phyloP scores from a whole-genome alignment of 2,113 vertebrate genomes.

The Acrocephalus arundinaceus region DNA sequence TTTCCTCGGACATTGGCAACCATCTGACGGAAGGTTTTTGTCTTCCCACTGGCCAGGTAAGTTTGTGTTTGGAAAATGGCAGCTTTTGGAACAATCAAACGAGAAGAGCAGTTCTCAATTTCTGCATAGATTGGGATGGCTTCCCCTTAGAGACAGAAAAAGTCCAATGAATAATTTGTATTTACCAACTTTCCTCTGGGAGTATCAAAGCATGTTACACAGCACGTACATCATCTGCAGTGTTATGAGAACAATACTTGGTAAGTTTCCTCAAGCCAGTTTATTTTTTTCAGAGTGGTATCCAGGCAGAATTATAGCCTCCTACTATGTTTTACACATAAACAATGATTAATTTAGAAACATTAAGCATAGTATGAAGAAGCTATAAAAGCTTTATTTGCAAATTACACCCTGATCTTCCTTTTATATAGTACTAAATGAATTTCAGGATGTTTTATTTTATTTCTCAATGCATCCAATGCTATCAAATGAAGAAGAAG shows the following conservation, averaged over 20 bases:
- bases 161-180: conserved; percentile 20
- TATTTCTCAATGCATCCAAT: not conserved
- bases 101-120: conserved; percentile 86
- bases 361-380: not conserved
- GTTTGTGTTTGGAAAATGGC: conserved; percentile 87
- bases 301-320: conserved; percentile 41
- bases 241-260: conserved; percentile 28
- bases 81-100: conserved; percentile 85
- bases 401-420: not conserved
- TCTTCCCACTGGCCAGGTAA: conserved; percentile 79
- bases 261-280: not conserved
- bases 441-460: not conserved
- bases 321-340: not conserved
- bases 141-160: conserved; percentile 74
- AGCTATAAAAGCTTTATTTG: conserved; percentile 22
- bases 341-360: conserved; percentile 40
- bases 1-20: conserved; percentile 83
- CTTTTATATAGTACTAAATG: not conserved
- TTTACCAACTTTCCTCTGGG: conserved; percentile 41
- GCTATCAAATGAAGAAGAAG: not conserved
- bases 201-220: conserved; percentile 26
- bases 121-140: conserved; percentile 85
- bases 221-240: conserved; percentile 1
- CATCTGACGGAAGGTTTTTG: conserved; percentile 78
- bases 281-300: not conserved